A percentile compares a stretch with the other conserved stretches of the same genome.
phyloP scores from a whole-genome alignment of 2,888 invertebrate genomes.

The Caenorhabditis uteleia region DNA sequence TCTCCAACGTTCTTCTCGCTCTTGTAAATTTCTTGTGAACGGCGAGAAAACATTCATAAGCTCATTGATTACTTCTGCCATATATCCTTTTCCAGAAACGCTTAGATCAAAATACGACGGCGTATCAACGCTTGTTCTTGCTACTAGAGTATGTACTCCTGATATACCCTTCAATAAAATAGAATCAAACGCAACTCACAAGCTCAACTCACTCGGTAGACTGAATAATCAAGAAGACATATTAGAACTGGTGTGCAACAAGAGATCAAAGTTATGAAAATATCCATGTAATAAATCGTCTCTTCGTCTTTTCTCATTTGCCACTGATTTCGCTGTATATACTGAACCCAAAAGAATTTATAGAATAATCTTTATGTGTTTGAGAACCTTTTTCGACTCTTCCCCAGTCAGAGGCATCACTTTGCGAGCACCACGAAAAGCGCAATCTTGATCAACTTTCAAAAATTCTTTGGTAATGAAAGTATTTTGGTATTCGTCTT shows the following conservation, averaged over 20 bases:
- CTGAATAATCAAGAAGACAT: conserved; percentile 46
- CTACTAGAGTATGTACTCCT: conserved; percentile 33
- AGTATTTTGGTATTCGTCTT: conserved; percentile 52
- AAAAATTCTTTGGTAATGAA: conserved; percentile 53
- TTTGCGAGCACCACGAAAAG: conserved; percentile 36
- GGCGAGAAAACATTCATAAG: conserved; percentile 57
- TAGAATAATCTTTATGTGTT: background rate
- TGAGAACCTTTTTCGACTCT: conserved; percentile 41
- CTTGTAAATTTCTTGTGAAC: conserved; percentile 36
- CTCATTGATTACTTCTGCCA: conserved; percentile 39
- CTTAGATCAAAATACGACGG: conserved; percentile 44
- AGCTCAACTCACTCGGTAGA: conserved; percentile 23
- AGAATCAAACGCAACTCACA: too few relatives aligned
- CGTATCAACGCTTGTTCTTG: conserved; percentile 38
- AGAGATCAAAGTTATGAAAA: conserved; percentile 43
- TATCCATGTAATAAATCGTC: conserved; percentile 27
- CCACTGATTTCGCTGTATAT: conserved; percentile 25
- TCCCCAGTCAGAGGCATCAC: conserved; percentile 50
- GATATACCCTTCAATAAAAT: too few relatives aligned
- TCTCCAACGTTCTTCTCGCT: conserved; percentile 53
- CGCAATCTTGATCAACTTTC: conserved; percentile 53
- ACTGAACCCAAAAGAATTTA: conserved; percentile 21
- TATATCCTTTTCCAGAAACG: conserved; percentile 46
- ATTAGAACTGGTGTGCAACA: conserved; percentile 47
- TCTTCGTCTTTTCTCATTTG: conserved; percentile 47